A percentile compares a stretch with the other conserved stretches of the same genome.
Conservation (phyloP, 2,113 vertebrate genomes). For the Tachysurus fulvidraco region DNA sequence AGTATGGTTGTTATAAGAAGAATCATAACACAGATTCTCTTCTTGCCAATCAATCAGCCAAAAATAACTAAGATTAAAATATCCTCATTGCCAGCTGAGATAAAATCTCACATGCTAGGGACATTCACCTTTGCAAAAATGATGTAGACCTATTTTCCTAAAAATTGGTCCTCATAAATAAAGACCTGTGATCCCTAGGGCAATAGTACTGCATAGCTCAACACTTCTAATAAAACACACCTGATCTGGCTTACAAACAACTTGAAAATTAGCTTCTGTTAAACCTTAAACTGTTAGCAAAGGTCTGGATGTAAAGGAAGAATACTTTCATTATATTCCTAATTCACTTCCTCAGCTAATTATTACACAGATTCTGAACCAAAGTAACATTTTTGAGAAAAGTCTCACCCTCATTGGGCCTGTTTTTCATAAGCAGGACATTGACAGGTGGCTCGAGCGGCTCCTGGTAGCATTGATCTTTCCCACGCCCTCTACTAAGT, state of each 20-base stretch:
- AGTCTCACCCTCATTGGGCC: conserved; percentile 81
- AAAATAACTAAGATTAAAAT: conserved; percentile 42
- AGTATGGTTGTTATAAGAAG: conserved; percentile 16
- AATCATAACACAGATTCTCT: conserved; percentile 23
- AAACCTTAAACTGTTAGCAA: background rate
- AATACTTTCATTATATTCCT: background rate
- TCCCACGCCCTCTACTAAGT: conserved; percentile 57
- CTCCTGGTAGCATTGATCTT: conserved; percentile 67
- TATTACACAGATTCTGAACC: background rate
- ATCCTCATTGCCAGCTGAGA: conserved; percentile 13
- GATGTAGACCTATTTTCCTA: background rate
- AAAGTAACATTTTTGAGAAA: background rate
- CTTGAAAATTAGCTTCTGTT: background rate
- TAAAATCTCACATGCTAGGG: background rate
- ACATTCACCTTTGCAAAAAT: background rate
- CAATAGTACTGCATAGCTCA: background rate
- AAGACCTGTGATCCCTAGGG: background rate
- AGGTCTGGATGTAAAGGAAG: background rate
- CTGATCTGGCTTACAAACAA: background rate
- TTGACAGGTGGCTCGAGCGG: conserved; percentile 75
- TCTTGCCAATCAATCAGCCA: conserved; percentile 29
- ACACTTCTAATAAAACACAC: background rate
- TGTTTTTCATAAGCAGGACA: conserved; percentile 86
- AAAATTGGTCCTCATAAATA: background rate
- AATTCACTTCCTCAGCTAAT: background rate